Evolutionary conservation across 2,113 vertebrate genomes (phyloP), one percentile per base, ranked within the genome.

Genomic region (Ivindomyrus marchei): DNA sequence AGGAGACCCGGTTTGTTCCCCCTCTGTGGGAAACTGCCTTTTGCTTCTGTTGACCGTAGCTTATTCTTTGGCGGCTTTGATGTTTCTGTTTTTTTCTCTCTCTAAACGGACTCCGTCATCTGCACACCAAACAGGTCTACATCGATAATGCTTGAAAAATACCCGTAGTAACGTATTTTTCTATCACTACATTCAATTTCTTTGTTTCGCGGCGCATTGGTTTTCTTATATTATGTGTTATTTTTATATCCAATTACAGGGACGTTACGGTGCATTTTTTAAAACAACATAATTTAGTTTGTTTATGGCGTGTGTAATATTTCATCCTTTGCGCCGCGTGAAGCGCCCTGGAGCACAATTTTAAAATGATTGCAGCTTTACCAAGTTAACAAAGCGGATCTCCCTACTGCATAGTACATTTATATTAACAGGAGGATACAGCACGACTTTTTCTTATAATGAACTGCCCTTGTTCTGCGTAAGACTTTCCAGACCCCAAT

Each of bases 311-410:
- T 53, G 85, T 87, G 50, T 87, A 53, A 53, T 87, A 53, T 53
- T 52, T n/a, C 27, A 53, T 52, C n/a, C 49, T 36, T 21, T 52
- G 50, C 47, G 49, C 85, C 85, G 47, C 85, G 31, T 50, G 47
- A 86, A 86, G 85, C 47, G 46, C 85, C 45, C 46, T 86, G n/a
- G 77, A 83, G 77, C 77, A 83, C 83, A 85, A 24, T 85, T 52
- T 87, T 36, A 27, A 87, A 87, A 53, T 39, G 85, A 53, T 53
- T 53, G n/a, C 50, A 87, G 85, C 85, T 87, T 52, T 87, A 36
- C 85, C 11, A 87, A 87, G 27, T 52, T 87, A 87, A 87, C 47
- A n/a, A 52, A 87, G 85, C 85, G 83, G 15, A 52, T 49, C 49
- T 49, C 24, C 45, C 39, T n/a, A 85, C 42, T 87, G 49, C 46